Evolutionary conservation across 1,140 invertebrate species (phyloP).

Genomic region (Sminthurides bifidus): DNA sequence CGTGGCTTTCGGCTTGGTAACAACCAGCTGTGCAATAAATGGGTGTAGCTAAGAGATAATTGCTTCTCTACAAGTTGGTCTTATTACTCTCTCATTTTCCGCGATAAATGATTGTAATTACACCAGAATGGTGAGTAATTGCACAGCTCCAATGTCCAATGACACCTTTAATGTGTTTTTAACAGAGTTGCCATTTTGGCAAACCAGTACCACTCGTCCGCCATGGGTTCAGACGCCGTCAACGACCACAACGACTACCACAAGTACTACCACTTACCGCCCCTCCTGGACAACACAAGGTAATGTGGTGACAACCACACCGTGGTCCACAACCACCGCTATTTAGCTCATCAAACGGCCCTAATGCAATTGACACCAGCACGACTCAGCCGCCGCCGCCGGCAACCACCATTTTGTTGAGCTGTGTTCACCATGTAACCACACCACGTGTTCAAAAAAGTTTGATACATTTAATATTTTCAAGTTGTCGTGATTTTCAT

Average conservation of each 20-base stretch:
- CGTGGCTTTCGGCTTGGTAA: too few relatives aligned
- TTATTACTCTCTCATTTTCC: too few relatives aligned
- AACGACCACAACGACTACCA: slow-evolving; percentile 15
- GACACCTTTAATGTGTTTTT: neutral
- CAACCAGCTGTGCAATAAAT: neutral
- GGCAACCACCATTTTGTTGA: too few relatives aligned
- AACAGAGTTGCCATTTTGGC: neutral
- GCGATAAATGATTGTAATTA: too few relatives aligned
- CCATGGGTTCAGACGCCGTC: slow-evolving; percentile 1
- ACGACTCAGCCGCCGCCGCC: slow-evolving; percentile 24
- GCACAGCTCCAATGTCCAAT: neutral
- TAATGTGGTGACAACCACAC: slow-evolving; percentile 10
- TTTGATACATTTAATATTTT: too few relatives aligned
- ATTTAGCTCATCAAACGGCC: too few relatives aligned
- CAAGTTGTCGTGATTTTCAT: too few relatives aligned
- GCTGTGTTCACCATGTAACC: too few relatives aligned
- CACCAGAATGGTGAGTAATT: too few relatives aligned
- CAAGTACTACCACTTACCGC: slow-evolving; percentile 33
- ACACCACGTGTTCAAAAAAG: too few relatives aligned
- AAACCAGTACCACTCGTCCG: slow-evolving; percentile 1
- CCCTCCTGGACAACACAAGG: slow-evolving; percentile 42
- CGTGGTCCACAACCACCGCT: slow-evolving; percentile 19
- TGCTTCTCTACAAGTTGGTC: too few relatives aligned
- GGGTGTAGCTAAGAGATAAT: neutral
- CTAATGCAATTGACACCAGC: neutral